Evolutionary conservation across 2,888 invertebrate genomes (phyloP), one percentile per base, ranked within the genome.

Genomic region (Cephus rjabovi): DNA sequence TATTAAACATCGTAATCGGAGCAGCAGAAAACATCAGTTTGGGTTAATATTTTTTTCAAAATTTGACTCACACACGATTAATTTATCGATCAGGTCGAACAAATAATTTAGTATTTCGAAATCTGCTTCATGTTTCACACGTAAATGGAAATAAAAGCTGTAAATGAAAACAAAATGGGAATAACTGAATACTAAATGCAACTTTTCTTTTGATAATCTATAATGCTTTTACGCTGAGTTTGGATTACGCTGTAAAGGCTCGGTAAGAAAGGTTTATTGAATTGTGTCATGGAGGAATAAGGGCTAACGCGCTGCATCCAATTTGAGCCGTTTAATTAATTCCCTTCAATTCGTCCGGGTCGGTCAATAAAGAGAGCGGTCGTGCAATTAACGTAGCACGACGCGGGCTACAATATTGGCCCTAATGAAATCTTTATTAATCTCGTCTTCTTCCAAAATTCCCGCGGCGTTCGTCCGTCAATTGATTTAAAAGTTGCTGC

Each of bases 311-410:
- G 88, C 87, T 90, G 91, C 90, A 91, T 91, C 89, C 89, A 91
- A 91, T 90, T 91, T 91, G 87, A 88, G 86, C 85, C 84, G 88
- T 86, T 91, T 90, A 91, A 91, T 91, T 91, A 90, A 91, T 91
- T 91, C 89, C 85, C 87, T 88, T 86, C 88, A 88, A 89, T 89
- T 90, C 76, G 73, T 78, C 71, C 56, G 71, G 31, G 31, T 33
- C 86, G 85, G 84, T 81, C 83, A 85, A 88, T 87, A 86, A 86
- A 86, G 85, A 85, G 83, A 84, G 85, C 81, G 78, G 83, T 82
- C 82, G 84, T 83, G 75, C 79, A 77, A 76, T 79, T 79, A 79
- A 81, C 84, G 85, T 83, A 84, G 83, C 83, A 81, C 87, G 84
- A 87, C 85, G 89, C 87, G 85, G 86, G 84, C 84, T 84, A 86